Base-by-base conservation (phyloP, 1,140 invertebrate species). In the Xylocopa sonorina region DNA sequence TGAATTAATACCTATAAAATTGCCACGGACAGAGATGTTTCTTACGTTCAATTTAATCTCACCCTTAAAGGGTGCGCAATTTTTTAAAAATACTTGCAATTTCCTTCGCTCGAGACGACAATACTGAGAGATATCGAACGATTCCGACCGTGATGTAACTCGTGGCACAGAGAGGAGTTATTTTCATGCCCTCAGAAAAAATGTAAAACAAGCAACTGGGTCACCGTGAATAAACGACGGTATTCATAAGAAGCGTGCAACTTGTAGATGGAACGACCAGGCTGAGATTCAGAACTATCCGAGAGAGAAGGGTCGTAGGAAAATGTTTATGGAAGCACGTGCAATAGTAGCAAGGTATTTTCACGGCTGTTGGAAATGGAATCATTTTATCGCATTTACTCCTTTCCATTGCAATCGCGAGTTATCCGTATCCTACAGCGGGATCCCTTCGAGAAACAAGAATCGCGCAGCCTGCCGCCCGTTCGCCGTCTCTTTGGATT, bases 311-410 rank as follows among this genome's bases (percentile, higher is more conserved):
- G 3, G 50, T 43, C 32, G 55, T 38, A 66, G 43, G 72, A 29
- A 60, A 48, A 68, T 38, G 48, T 62, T 73, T 73, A 38, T 60
- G 27, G 34, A 6, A 27, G 38, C 27, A 71, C 68, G 53, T 57
- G 53, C 53, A 46, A 64, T 34, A 29, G 12, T 9, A n/a, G 27
- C 43, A 29, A 24, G 10, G 24, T 10, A 32, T 60, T 72, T 46
- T 24, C 41, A 24, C 29, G 69, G 29, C 48, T 48, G 10, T 12
- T 27, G 41, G 29, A 68, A 68, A 38, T 21, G 27, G 69, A 46
- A 55, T 43, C 48, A 21, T 64, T 67, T 76, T 55, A 34, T 46
- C 73, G 73, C 27, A 67, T 68, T 76, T 76, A 76, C 32, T 68
- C 41, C 16, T n/a, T 38, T 27, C 29, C 41, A 27, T 58, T 21